A percentile compares a stretch with the other conserved stretches of the same genome.
Conservation (phyloP, 2,113 vertebrate species). For the Myiozetetes cayanensis region DNA sequence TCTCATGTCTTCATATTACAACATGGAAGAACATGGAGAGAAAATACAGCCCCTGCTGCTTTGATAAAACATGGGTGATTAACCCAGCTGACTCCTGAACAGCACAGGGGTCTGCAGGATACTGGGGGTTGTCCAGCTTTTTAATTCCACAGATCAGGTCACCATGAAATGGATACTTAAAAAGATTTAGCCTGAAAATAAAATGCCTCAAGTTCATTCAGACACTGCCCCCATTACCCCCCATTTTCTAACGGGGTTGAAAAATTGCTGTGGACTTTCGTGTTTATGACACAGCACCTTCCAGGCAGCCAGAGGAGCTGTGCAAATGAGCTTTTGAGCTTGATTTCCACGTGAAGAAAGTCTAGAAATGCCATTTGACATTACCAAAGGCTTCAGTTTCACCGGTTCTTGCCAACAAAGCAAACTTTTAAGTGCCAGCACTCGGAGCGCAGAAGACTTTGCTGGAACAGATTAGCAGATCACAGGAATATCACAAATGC, state of each 20-base stretch:
- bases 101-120: background rate
- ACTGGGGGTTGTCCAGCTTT: background rate
- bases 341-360: background rate
- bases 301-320: background rate
- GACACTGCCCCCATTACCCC: background rate
- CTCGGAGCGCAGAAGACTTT: background rate
- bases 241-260: background rate
- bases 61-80: background rate
- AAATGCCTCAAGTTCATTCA: background rate
- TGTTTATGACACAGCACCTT: background rate
- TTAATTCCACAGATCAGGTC: background rate
- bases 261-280: background rate
- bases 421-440: background rate
- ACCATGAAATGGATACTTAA: background rate
- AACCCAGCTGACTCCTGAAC: background rate
- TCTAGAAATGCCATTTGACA: background rate
- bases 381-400: conserved; percentile 3
- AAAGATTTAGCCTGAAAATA: background rate
- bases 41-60: background rate
- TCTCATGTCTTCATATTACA: background rate
- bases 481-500: background rate
- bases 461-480: conserved; percentile 7
- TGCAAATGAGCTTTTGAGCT: background rate
- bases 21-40: background rate
- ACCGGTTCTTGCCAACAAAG: background rate